Base-by-base conservation (phyloP, 2,797 vertebrate genomes). In the Ptychadena robeensis region DNA sequence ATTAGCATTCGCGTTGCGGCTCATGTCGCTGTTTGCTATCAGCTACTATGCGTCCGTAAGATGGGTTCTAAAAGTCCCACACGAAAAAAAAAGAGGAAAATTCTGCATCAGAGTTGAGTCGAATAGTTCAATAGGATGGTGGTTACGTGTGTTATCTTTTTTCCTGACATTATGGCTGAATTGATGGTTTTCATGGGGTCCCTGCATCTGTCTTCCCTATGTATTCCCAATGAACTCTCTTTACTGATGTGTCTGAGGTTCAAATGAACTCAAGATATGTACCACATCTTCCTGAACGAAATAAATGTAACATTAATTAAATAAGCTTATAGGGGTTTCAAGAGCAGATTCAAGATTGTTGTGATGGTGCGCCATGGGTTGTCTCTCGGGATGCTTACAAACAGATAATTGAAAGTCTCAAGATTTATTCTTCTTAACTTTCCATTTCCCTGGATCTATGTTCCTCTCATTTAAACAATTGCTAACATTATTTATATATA, bases 1-100 rank as follows among this genome's bases (percentile, higher is more conserved):
- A 84, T 84, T 74, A 79, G 82, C 73, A 84, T 69, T 79, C 82
- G 53, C 8, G 69, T 25, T 9, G n/a, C 35, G 61, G n/a, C n/a
- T n/a, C n/a, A n/a, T 44, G 68, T 71, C 57, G 67, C 27, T 18
- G 35, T 38, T 48, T 35, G 30, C 66, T 64, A 31, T 37, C 8
- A 34, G 48, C 34, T 82, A 30, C n/a, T 27, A 25, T 34, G 63
- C 8, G 27, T 35, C 80, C 5, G 40, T 53, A 74, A n/a, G n/a
- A 81, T 67, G 64, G 44, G 38, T 67, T 82, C 34, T 59, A 48
- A 72, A 73, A 70, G 12, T 40, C 38, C 38, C 38, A 40, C 5
- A 40, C 22, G n/a, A 74, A n/a, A n/a, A 44, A 61, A 69, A 64
- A 66, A 12, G n/a, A 34, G 15, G 30, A 38, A 31, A 25, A 25